Evolutionary conservation across 1,140 invertebrate species (phyloP).

Genomic region (Cyclargus thomasi): DNA sequence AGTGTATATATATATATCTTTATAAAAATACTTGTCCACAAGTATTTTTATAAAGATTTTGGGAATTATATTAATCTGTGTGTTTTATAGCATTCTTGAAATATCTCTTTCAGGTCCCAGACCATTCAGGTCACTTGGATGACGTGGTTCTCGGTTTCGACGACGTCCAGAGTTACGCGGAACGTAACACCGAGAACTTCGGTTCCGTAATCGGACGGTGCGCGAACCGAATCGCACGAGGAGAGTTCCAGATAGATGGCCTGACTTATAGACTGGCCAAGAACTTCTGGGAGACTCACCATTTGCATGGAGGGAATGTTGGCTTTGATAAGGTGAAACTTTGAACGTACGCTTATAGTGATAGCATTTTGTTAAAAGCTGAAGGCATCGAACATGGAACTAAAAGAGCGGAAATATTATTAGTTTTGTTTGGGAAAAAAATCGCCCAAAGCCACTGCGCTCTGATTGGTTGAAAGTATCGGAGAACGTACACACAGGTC

Average conservation of each 20-base stretch:
- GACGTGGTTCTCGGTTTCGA: neutral
- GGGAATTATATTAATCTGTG: no score
- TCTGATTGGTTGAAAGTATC: no score
- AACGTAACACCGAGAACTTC: neutral
- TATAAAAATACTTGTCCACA: no score
- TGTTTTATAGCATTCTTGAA: neutral
- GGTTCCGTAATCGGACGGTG: neutral
- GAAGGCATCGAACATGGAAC: no score
- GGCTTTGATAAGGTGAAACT: neutral
- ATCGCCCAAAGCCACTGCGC: no score
- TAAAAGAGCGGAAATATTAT: no score
- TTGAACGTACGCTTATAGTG: no score
- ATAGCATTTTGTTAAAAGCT: no score
- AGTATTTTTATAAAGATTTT: no score
- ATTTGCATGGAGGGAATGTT: conserved; percentile 6
- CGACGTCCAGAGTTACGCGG: neutral
- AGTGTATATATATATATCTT: no score
- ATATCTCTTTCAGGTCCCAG: neutral
- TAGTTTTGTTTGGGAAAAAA: no score
- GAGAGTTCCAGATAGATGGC: neutral
- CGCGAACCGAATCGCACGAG: neutral
- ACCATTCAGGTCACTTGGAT: neutral
- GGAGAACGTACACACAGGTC: no score
- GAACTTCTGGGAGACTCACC: neutral
- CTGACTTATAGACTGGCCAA: neutral